A percentile compares a stretch with the other conserved stretches of the same genome.
Evolutionary conservation across 2,797 vertebrate genomes (phyloP).

Genomic region (Champsocephalus esox): DNA sequence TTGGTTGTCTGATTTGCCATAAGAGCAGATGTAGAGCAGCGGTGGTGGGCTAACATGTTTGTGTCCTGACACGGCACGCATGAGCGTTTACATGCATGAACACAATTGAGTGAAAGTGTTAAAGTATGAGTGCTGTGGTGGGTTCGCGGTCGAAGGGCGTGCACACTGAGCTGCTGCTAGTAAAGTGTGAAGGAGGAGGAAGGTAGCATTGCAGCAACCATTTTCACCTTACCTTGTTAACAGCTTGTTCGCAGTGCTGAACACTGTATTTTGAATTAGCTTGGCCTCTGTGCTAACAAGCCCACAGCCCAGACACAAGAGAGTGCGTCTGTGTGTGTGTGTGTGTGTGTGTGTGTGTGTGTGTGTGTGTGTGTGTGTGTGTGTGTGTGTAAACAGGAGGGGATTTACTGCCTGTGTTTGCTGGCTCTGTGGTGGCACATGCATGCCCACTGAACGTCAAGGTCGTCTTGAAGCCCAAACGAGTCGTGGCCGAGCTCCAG

Average conservation of each 20-base stretch:
- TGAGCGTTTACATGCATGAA: background rate
- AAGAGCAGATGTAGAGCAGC: slow-evolving; percentile 18
- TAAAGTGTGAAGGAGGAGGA: slow-evolving; percentile 62
- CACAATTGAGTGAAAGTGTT: slow-evolving; percentile 15
- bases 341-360: slow-evolving; percentile 13
- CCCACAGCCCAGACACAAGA: slow-evolving; percentile 9
- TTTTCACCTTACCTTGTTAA: slow-evolving; percentile 75
- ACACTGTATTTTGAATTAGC: slow-evolving; percentile 66
- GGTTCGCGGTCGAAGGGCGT: slow-evolving; percentile 49
- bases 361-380: slow-evolving; percentile 15
- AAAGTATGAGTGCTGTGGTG: slow-evolving; percentile 17
- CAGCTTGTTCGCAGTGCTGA: slow-evolving; percentile 63
- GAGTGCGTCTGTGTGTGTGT: background rate
- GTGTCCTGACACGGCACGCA: background rate
- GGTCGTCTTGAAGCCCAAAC: slow-evolving; percentile 53
- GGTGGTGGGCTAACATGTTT: background rate
- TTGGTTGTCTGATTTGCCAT: slow-evolving; percentile 25
- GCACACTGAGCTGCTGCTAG: slow-evolving; percentile 53
- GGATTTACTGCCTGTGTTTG: slow-evolving; percentile 12
- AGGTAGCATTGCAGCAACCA: slow-evolving; percentile 57
- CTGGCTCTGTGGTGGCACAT: background rate
- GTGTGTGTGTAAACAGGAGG: slow-evolving; percentile 6
- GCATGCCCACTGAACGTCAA: slow-evolving; percentile 42
- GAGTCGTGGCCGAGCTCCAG: slow-evolving; percentile 63
- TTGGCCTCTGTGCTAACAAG: slow-evolving; percentile 44